These are phyloP conservation scores for Sphenopsis melanotis DNA, from an alignment of 2,797 vertebrate species.

Conservation along the genomic window DNA sequence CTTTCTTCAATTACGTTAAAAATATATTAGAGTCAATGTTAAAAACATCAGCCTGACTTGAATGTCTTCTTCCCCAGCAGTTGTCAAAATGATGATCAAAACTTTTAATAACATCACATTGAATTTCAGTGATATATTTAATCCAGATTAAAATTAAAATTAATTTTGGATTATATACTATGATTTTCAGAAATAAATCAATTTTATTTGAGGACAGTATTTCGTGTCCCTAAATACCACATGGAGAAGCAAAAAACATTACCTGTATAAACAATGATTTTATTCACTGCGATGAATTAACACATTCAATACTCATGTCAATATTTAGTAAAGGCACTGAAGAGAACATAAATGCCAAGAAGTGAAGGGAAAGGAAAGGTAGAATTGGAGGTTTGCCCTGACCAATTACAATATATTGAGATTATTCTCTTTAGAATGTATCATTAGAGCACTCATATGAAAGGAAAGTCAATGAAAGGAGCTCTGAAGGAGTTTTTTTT, in stretches of 20 bases:
- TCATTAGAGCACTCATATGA: neutral
- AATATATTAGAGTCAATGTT: neutral
- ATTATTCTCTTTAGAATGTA: slow-evolving; percentile 50
- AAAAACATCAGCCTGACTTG: neutral
- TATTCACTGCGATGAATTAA: slow-evolving; percentile 5
- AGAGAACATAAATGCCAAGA: neutral
- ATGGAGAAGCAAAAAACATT: neutral
- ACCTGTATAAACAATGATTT: neutral
- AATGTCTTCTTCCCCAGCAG: neutral
- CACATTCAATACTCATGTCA: slow-evolving; percentile 16
- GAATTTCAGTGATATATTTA: neutral
- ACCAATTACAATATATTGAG: slow-evolving; percentile 24
- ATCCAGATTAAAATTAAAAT: neutral
- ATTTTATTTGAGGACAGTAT: neutral
- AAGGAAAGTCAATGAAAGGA: too few relatives aligned
- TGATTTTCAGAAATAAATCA: neutral
- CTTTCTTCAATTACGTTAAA: neutral
- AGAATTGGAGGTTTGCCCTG: slow-evolving; percentile 25
- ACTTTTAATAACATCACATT: neutral
- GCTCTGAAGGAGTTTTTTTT: accelerated
- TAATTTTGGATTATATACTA: neutral
- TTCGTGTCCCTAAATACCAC: neutral
- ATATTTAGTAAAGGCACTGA: slow-evolving; percentile 29
- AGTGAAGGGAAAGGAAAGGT: neutral
- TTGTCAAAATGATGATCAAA: neutral